phyloP scores from a whole-genome alignment of 2,797 vertebrate species.

The Limosa lapponica region DNA sequence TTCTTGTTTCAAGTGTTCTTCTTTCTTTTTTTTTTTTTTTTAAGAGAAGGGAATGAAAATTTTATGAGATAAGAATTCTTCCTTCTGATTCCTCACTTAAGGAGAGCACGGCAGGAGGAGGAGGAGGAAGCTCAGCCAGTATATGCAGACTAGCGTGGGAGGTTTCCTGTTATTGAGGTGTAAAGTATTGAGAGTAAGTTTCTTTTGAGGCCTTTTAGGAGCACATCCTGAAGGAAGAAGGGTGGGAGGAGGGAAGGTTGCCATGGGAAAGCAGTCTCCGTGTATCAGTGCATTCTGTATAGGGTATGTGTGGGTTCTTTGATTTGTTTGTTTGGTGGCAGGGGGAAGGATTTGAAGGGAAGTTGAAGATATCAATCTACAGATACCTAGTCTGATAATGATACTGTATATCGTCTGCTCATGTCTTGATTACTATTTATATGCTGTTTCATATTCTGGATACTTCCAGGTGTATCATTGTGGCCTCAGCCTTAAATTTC shows the following conservation, averaged over 20 bases:
- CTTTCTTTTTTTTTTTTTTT: not conserved
- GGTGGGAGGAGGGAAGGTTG: not conserved
- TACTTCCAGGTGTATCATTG: not conserved
- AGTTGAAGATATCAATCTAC: not conserved
- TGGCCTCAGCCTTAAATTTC: not conserved
- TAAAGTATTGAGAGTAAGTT: not conserved
- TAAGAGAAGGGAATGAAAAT: not conserved
- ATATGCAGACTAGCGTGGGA: not conserved
- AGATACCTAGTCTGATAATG: not conserved
- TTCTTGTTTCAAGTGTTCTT: not conserved
- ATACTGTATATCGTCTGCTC: not conserved
- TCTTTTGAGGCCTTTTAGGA: not conserved
- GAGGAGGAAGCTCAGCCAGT: not conserved
- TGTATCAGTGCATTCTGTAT: not conserved
- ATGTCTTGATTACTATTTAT: not conserved
- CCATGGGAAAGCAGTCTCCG: not conserved
- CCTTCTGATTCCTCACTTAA: not conserved
- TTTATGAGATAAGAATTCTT: conserved; percentile 5
- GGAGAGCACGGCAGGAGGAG: not conserved
- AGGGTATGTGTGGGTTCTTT: not conserved
- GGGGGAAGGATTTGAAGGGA: not conserved
- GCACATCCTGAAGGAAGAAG: not conserved
- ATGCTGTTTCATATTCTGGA: not conserved
- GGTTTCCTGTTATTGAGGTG: not conserved
- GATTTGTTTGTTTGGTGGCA: not conserved